Conservation (phyloP, 2,113 vertebrate genomes). For the Platanista minor region DNA sequence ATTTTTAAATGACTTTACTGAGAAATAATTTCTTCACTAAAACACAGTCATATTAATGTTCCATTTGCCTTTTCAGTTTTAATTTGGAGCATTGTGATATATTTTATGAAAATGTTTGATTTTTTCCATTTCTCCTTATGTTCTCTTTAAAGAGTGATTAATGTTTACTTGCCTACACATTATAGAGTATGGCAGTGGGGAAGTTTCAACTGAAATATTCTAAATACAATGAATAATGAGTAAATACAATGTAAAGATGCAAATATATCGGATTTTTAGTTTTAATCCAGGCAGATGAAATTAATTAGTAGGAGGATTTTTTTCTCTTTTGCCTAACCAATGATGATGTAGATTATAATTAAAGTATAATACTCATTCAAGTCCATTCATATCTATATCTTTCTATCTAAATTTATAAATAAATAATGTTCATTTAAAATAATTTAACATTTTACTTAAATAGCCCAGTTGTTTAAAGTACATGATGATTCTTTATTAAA, state of each 20-base stretch:
- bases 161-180: not conserved
- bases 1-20: slow-evolving; percentile 31
- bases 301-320: not conserved
- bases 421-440: not conserved
- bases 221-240: not conserved
- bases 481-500: not conserved
- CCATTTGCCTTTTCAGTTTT: slow-evolving; percentile 29
- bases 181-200: accelerated
- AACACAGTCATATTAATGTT: slow-evolving; percentile 5
- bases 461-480: not conserved
- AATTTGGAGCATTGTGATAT: slow-evolving; percentile 10
- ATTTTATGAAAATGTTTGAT: not conserved
- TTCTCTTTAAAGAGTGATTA: not conserved
- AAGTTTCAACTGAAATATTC: not conserved
- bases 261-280: not conserved
- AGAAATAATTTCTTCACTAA: slow-evolving; percentile 21
- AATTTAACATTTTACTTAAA: not conserved
- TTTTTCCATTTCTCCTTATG: not conserved
- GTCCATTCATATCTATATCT: accelerated
- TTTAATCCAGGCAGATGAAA: not conserved
- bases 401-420: not conserved
- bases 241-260: not conserved
- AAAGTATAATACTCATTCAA: not conserved
- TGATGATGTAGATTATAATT: not conserved
- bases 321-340: not conserved